Base-by-base conservation (phyloP, 92 coral and sea anemone genomes). In the Montipora capitata region DNA sequence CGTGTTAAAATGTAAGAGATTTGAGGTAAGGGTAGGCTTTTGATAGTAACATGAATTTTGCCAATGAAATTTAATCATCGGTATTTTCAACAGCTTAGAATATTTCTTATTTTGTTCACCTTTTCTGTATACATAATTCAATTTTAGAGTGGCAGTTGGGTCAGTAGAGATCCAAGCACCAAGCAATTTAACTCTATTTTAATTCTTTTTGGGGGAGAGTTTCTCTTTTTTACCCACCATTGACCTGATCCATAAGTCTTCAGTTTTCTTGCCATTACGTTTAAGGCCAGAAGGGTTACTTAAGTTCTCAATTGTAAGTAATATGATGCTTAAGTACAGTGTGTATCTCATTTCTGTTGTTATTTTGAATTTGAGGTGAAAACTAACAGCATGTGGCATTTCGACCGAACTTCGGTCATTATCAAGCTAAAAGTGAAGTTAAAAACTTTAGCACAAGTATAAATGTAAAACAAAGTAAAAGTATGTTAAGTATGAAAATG, bases 21-120 rank as follows among this genome's bases (percentile, higher is more conserved):
- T 39, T 87, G 91, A 43, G 86, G 79, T 17, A 49, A 67, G 7
- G 59, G 70, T 4, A 78, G 54, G 81, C 86, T 87, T 52, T 87
- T 79, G 3, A 87, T 45, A n/a, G n/a, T n/a, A 43, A 87, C 91
- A 13, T 40, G 17, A 45, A 79, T 87, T 87, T 87, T 87, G 43
- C 91, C 87, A 41, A 59, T 35, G 70, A 71, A 72, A 69, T 76
- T 69, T 62, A 76, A 15, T 12, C 43, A 54, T 5, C 57, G 27
- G 27, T 72, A 42, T 72, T 72, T 5, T 83, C 83, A 81, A 40
- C 16, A 43, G 69, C 52, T 89, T 35, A 76, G 62, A 40, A 35
- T 71, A 18, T 65, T 88, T 61, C 52, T 59, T 0, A 88, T 35
- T 81, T 81, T 88, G 15, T 72, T 35, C 2, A 65, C 4, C 27